Percentiles rank a stretch among this genome's conserved stretches.
Conservation (phyloP, 2,797 vertebrate genomes). For the Cyclura pinguis region DNA sequence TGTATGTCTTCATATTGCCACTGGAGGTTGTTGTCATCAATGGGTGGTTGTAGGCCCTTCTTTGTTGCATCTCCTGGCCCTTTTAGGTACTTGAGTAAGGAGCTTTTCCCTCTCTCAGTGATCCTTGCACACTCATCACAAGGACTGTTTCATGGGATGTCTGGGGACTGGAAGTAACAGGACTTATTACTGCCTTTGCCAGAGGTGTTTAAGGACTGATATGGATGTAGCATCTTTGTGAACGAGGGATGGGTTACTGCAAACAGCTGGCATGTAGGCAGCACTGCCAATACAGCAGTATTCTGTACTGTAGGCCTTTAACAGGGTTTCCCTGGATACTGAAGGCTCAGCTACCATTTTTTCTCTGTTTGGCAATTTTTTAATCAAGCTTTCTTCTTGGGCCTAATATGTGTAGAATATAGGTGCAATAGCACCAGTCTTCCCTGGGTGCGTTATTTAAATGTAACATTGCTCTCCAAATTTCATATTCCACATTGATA, state of each 20-base stretch:
- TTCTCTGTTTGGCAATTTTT: not conserved
- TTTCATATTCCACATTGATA: not conserved
- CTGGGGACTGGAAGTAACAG: too few relatives aligned
- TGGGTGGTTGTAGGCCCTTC: too few relatives aligned
- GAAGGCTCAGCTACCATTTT: too few relatives aligned
- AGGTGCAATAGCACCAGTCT: too few relatives aligned
- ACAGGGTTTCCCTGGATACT: not conserved
- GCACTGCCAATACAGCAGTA: not conserved
- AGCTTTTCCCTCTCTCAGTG: not conserved
- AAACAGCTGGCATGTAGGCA: not conserved
- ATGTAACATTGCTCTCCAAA: not conserved
- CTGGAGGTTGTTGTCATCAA: not conserved
- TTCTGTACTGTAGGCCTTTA: too few relatives aligned
- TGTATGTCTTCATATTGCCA: not conserved
- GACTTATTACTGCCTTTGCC: not conserved
- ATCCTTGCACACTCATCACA: not conserved
- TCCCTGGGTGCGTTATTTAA: not conserved
- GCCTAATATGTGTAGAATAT: not conserved
- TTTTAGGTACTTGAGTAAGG: not conserved
- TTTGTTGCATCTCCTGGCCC: not conserved
- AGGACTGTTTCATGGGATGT: not conserved
- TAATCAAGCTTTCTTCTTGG: not conserved
- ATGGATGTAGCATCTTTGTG: not conserved
- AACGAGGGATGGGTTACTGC: not conserved
- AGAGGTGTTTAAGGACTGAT: not conserved